A percentile compares a stretch with the other conserved stretches of the same genome.
phyloP scores from a whole-genome alignment of 2,888 invertebrate genomes.

The Parnassius smintheus region DNA sequence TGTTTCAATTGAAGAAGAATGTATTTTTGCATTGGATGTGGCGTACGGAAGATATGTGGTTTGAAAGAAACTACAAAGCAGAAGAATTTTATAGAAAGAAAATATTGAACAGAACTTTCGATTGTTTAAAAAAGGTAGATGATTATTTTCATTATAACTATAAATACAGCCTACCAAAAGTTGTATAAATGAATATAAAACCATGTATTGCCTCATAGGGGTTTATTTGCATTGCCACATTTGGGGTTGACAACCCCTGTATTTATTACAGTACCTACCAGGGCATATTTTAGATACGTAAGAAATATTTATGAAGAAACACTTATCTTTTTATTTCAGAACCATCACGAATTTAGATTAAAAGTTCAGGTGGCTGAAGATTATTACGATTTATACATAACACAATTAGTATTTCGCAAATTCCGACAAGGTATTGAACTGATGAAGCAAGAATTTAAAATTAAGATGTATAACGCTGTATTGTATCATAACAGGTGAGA shows the following conservation, averaged over 20 bases:
- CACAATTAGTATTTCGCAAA: conserved; percentile 71
- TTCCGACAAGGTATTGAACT: conserved; percentile 71
- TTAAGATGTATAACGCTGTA: conserved; percentile 69
- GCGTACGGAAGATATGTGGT: conserved; percentile 71
- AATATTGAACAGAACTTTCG: conserved; percentile 66
- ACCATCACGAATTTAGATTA: conserved; percentile 63
- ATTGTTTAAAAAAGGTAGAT: conserved; percentile 70
- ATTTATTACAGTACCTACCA: too few relatives aligned
- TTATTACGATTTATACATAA: conserved; percentile 84
- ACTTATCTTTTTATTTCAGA: conserved; percentile 49
- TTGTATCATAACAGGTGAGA: conserved; percentile 72
- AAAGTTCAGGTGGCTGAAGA: conserved; percentile 87
- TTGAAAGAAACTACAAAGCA: conserved; percentile 79
- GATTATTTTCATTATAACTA: too few relatives aligned
- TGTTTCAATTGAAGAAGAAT: conserved; percentile 70
- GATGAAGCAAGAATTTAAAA: conserved; percentile 67
- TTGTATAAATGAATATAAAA: too few relatives aligned
- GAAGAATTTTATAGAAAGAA: conserved; percentile 76
- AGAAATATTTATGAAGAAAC: not conserved
- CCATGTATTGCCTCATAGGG: too few relatives aligned
- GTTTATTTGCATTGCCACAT: too few relatives aligned
- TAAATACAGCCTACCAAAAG: too few relatives aligned
- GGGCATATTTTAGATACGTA: not conserved
- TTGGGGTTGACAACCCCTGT: too few relatives aligned
- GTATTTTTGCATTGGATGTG: conserved; percentile 77